A percentile compares a stretch with the other conserved stretches of the same genome.
These are phyloP conservation scores for Rhombomys opimus DNA, from an alignment of 2,113 vertebrate species.

Conservation along the genomic window DNA sequence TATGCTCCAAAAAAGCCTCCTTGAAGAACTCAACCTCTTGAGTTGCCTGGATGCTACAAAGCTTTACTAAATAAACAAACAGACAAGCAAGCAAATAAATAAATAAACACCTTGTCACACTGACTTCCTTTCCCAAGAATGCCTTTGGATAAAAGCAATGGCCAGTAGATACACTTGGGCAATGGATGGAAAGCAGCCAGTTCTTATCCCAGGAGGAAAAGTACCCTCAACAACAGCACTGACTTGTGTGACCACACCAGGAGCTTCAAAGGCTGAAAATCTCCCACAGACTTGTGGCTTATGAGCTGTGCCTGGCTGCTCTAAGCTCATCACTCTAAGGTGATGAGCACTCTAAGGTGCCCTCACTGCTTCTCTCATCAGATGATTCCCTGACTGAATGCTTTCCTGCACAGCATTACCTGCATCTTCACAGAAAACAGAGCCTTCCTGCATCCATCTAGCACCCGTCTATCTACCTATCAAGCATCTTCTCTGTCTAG, in stretches of 20 bases:
- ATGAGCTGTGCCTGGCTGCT: not conserved
- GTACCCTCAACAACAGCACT: not conserved
- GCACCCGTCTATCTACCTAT: not conserved
- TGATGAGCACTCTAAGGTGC: no score
- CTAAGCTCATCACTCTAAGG: not conserved
- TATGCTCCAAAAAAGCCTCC: slow-evolving; percentile 52
- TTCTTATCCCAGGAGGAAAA: not conserved
- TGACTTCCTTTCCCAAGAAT: slow-evolving; percentile 50
- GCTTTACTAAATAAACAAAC: slow-evolving; percentile 23
- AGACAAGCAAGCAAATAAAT: no score
- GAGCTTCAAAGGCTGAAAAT: not conserved
- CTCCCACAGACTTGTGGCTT: not conserved
- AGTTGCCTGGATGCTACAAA: not conserved
- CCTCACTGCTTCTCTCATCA: not conserved
- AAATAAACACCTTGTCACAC: not conserved
- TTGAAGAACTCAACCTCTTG: slow-evolving; percentile 57
- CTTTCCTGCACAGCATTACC: not conserved
- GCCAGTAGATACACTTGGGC: not conserved
- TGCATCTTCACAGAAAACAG: not conserved
- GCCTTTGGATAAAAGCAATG: not conserved
- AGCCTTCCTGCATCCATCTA: not conserved
- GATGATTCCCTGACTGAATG: not conserved
- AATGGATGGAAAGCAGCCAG: not conserved
- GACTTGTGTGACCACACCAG: not conserved
- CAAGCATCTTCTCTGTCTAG: not conserved